Base-by-base conservation (phyloP, 2,113 vertebrate genomes). In the Tetraodon nigroviridis region DNA sequence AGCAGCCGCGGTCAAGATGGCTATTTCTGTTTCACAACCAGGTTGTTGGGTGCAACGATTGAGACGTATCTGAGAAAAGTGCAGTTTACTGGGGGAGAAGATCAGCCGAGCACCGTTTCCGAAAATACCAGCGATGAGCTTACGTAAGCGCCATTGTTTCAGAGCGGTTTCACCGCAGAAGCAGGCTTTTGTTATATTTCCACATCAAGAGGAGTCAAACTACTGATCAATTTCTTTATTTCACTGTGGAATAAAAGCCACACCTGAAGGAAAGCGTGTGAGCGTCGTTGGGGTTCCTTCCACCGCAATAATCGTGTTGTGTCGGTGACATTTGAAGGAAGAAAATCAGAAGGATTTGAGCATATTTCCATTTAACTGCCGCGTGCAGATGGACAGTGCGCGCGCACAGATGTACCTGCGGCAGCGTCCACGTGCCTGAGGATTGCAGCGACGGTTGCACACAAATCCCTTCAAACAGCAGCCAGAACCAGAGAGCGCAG, bases 401-500 rank as follows among this genome's bases (percentile, higher is more conserved):
- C 46, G 32, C 52, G 42, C 66, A 50, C 20, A 67, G 56, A 55
- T 56, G 63, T 58, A 53, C 61, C 58, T 47, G n/a, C 15, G 62
- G 51, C 42, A 48, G 63, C 12, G 27, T 76, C 57, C 60, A 67
- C 62, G 59, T 64, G 57, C 27, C 40, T 17, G 46, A 53, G 55
- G 71, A 21, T 73, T 49, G 69, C 52, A 52, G 58, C 64, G 64
- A 73, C 17, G 79, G 70, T 69, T 54, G 66, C 78, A 71, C 78
- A 83, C 69, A 88, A 90, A 86, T 86, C 82, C 82, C 71, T 83
- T 87, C 82, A 88, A 89, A 89, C 82, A 83, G 83, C 65, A 41
- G 82, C 86, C 87, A 86, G 78, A 85, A 64, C 78, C 73, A 62
- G 72, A 85, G 74, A 88, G 86, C 81, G 85, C 81, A 86, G 79